Conservation (phyloP, 2,888 invertebrate species). For the Monopis laevigella region DNA sequence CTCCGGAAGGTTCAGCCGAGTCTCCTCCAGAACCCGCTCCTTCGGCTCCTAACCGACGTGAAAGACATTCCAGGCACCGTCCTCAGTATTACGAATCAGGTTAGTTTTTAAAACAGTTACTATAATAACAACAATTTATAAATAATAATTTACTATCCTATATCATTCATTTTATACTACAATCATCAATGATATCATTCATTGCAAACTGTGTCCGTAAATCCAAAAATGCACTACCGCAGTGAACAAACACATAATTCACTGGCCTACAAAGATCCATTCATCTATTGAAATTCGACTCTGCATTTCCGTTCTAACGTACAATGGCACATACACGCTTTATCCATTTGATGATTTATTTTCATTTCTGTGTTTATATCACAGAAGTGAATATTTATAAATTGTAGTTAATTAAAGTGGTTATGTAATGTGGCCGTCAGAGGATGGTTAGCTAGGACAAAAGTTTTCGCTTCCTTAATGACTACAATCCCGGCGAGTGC, state of each 20-base stretch:
- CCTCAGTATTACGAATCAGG: slow-evolving; percentile 61
- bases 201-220: no score
- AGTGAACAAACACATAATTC: background rate
- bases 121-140: no score
- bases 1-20: slow-evolving; percentile 53
- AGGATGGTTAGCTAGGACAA: no score
- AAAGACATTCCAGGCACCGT: slow-evolving; percentile 44
- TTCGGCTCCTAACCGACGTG: slow-evolving; percentile 49
- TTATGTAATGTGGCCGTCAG: no score
- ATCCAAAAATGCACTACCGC: background rate
- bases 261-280: background rate
- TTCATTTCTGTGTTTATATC: no score
- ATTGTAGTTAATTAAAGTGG: no score
- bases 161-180: no score
- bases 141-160: no score
- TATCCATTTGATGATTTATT: no score
- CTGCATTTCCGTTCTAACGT: slow-evolving; percentile 20
- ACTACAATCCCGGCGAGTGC: background rate
- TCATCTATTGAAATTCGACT: slow-evolving; percentile 22
- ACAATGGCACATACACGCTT: slow-evolving; percentile 16
- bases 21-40: slow-evolving; percentile 63
- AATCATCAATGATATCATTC: no score
- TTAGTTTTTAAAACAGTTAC: no score
- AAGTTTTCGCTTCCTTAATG: slow-evolving; percentile 2
- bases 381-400: no score